A percentile compares a stretch with the other conserved stretches of the same genome.
Conservation (phyloP, 2,888 invertebrate species). For the Pocota personata region DNA sequence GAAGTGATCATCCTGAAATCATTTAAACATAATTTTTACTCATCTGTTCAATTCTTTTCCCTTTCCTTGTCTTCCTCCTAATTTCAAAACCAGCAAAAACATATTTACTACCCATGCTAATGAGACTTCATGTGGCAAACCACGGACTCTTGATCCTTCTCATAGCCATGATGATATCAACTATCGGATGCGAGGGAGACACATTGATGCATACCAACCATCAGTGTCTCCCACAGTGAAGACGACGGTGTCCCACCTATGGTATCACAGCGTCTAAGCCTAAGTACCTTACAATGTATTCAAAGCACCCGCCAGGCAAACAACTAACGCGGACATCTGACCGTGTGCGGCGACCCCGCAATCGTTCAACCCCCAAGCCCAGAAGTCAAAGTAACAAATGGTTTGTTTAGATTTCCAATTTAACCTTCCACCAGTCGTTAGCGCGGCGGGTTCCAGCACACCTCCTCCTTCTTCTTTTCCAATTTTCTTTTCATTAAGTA, state of each 20-base stretch:
- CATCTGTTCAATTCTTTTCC: background rate
- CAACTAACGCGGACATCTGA: background rate
- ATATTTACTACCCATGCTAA: background rate
- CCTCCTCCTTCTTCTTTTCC: conserved; percentile 7
- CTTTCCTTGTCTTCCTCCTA: background rate
- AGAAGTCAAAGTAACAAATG: conserved; percentile 47
- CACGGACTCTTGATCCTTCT: background rate
- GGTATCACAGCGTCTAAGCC: background rate
- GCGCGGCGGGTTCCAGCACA: background rate
- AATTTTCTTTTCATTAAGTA: conserved; percentile 48
- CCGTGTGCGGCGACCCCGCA: background rate
- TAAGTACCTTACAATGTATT: conserved; percentile 32
- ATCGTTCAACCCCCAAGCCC: conserved; percentile 8
- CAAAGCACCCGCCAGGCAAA: conserved; percentile 9
- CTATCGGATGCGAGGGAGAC: background rate
- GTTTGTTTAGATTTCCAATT: conserved; percentile 59
- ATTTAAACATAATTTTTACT: background rate
- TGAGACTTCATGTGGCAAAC: background rate
- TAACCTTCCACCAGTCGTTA: conserved; percentile 29
- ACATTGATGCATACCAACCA: conserved; percentile 8
- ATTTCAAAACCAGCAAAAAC: background rate
- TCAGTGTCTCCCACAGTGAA: background rate
- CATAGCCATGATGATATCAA: background rate
- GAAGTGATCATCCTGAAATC: background rate
- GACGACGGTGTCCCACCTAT: background rate